phyloP scores from a whole-genome alignment of 2,113 vertebrate genomes.

The Nibea albiflora region DNA sequence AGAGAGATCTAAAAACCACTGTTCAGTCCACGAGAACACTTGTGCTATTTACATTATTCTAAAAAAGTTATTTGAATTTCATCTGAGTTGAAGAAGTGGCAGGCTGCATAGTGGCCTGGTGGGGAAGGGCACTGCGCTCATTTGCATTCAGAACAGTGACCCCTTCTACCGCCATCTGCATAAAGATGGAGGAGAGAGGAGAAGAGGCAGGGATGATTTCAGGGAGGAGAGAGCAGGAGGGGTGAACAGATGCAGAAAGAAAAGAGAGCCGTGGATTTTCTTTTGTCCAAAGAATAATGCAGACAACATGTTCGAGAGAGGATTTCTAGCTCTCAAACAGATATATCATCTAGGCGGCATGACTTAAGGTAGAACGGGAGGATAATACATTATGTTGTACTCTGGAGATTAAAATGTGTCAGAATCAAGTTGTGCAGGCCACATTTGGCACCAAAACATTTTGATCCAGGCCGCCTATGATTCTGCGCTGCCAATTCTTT shows the following conservation, averaged over 20 bases:
- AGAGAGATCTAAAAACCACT: conserved; percentile 51
- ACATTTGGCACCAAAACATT: conserved; percentile 42
- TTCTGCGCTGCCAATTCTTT: conserved; percentile 62
- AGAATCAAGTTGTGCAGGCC: conserved; percentile 34
- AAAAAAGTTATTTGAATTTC: conserved; percentile 55
- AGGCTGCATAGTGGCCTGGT: conserved; percentile 57
- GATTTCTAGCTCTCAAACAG: conserved; percentile 36
- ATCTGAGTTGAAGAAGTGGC: conserved; percentile 51
- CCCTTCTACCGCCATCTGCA: conserved; percentile 78
- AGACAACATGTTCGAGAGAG: conserved; percentile 29
- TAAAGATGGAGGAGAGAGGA: conserved; percentile 74
- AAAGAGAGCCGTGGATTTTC: conserved; percentile 58
- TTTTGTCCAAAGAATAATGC: conserved; percentile 50
- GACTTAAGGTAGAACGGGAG: conserved; percentile 35
- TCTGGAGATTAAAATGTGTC: conserved; percentile 39
- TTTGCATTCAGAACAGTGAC: conserved; percentile 81
- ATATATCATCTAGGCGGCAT: conserved; percentile 18
- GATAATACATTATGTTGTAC: conserved; percentile 26
- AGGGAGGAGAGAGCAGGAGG: conserved; percentile 57
- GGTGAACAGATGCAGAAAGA: conserved; percentile 60
- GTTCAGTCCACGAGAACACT: conserved; percentile 52
- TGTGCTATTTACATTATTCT: conserved; percentile 65
- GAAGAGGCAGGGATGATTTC: conserved; percentile 60
- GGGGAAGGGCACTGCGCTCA: conserved; percentile 69
- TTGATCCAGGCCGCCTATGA: conserved; percentile 39